Base-by-base conservation (phyloP, 1,140 invertebrate genomes). In the Scaptodrosophila lebanonensis region DNA sequence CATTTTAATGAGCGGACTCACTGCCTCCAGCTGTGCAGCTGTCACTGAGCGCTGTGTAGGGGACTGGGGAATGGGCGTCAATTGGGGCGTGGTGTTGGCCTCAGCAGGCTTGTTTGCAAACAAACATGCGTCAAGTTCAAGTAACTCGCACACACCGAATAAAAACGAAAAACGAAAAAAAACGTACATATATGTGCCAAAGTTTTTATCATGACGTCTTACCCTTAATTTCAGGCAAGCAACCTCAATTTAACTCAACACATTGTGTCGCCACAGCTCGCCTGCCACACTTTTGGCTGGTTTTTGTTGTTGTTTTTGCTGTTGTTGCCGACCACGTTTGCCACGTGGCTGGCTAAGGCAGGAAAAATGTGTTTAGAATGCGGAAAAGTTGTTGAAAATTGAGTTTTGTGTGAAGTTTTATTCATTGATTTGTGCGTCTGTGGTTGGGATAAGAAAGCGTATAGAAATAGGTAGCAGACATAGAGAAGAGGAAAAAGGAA, bases 91-190 rank as follows among this genome's bases (percentile, higher is more conserved):
- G 57, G 53, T 54, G 52, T 51, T n/a, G n/a, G n/a, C n/a, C n/a
- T n/a, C n/a, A n/a, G n/a, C n/a, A 66, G 40, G 53, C 51, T 72
- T 79, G 73, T 79, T 77, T 77, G 72, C 73, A 73, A 79, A 77
- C 73, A 77, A 79, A 79, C 75, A 79, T 77, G 73, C 75, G 64
- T 77, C 73, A 79, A 77, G 73, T 79, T 79, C 73, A 77, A 62
- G 70, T 64, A 4, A 25, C 22, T 38, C 44, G 69, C 33, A 47
- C 56, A 33, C 27, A 57, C 44, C n/a, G 47, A n/a, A 38, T 53
- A 9, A 32, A 36, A n/a, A n/a, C n/a, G 6, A 39, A 40, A 25
- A 51, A 45, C 38, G 25, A 40, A 36, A 45, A 43, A 2, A 43
- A 59, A 17, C 54, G 20, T 25, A 60, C 22, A 43, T 18, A 32